Evolutionary conservation across 2,888 invertebrate genomes (phyloP).

Genomic region (Pristionchus maxplancki): DNA sequence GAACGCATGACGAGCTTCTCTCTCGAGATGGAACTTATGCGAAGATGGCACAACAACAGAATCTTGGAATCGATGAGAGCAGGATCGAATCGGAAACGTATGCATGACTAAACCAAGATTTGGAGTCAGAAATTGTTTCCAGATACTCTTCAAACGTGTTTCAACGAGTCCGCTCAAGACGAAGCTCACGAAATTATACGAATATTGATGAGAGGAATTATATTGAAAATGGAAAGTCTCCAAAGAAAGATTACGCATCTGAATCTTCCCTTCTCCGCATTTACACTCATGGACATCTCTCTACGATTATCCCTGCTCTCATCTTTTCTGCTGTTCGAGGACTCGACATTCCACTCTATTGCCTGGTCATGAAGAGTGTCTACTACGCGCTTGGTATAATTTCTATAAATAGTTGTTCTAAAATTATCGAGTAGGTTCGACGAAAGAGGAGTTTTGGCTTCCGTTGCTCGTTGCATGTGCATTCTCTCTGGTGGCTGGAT

Average conservation of each 20-base stretch:
- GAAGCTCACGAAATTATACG: not conserved
- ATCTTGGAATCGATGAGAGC: conserved; percentile 1
- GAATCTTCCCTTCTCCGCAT: not conserved
- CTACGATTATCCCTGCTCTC: not conserved
- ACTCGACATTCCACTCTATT: conserved; percentile 18
- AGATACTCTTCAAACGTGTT: not conserved
- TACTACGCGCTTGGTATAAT: conserved; percentile 10
- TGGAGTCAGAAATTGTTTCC: not conserved
- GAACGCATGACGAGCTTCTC: not conserved
- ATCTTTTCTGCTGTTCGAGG: conserved; percentile 30
- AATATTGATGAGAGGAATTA: not conserved
- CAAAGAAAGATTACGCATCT: not conserved
- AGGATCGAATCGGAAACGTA: not conserved
- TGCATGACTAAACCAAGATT: not conserved
- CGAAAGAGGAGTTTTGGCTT: not conserved
- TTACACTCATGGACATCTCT: not conserved
- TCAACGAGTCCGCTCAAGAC: not conserved
- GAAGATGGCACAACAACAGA: not conserved
- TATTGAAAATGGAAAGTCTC: not conserved
- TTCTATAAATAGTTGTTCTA: too few species aligned
- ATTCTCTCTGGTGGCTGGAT: not conserved
- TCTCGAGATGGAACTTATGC: not conserved
- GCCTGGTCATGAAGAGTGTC: not conserved
- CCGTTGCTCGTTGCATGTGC: not conserved
- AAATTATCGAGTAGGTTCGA: not conserved